Evolutionary conservation across 1,140 invertebrate species (phyloP).

Genomic region (Cherax destructor): DNA sequence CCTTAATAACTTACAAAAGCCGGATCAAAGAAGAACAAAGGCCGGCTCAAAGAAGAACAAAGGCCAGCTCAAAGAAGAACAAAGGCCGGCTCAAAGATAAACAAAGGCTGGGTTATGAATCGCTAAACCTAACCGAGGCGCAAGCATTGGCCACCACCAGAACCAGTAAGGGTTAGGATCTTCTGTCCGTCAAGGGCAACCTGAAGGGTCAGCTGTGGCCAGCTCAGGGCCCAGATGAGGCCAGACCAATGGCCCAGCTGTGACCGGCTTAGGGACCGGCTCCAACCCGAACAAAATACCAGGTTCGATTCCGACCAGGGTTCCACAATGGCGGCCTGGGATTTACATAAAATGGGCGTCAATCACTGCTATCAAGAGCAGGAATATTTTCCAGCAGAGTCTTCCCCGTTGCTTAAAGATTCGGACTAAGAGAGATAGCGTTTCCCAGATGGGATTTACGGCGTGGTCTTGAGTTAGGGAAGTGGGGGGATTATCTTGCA

Average conservation of each 20-base stretch:
- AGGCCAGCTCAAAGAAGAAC: background rate
- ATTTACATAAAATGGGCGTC: conserved; percentile 57
- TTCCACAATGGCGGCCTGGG: conserved; percentile 41
- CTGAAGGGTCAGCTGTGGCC: background rate
- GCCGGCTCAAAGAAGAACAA: background rate
- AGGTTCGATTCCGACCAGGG: conserved; percentile 38
- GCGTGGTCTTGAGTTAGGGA: background rate
- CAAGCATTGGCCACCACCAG: too few relatives aligned
- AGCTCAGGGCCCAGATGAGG: background rate
- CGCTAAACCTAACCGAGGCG: too few relatives aligned
- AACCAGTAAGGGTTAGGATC: too few relatives aligned
- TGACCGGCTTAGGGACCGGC: background rate
- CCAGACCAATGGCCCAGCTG: background rate
- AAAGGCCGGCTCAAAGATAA: background rate
- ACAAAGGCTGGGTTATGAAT: background rate
- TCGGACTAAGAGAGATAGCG: conserved; percentile 16
- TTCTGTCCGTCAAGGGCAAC: too few relatives aligned
- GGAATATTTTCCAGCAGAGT: conserved; percentile 21
- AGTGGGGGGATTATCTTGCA: background rate
- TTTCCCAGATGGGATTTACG: conserved; percentile 47
- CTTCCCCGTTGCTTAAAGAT: conserved; percentile 38
- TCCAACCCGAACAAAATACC: conserved; percentile 17
- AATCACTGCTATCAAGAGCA: conserved; percentile 53
- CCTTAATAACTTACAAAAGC: background rate
- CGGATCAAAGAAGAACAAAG: background rate